Evolutionary conservation across 2,888 invertebrate genomes (phyloP), one percentile per base, ranked within the genome.

Genomic region (Caenorhabditis sp.): DNA sequence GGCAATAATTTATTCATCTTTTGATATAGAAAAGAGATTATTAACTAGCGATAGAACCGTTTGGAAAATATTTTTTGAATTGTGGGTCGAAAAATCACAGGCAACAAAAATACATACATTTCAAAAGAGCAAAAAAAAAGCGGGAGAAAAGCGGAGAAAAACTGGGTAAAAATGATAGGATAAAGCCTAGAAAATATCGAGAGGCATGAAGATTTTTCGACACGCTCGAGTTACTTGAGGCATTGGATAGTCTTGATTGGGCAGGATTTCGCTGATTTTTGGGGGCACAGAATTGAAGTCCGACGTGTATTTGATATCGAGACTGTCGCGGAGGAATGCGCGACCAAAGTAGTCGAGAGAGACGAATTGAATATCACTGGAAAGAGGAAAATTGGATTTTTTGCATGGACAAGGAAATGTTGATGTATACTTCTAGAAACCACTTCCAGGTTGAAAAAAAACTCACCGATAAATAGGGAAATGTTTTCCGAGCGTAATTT

Each of bases 311-410:
- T 77, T 76, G 21, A 66, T 54, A 63, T 86, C 85, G 23, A 85
- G 77, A 36, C 79, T 80, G 52, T 84, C 84, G 1, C 85, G 82
- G n/a, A 83, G 76, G 12, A 86, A 76, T 10, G 80, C 81, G 17
- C 82, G 69, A 0, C 83, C 83, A 59, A 83, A 86, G 0, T 72
- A 65, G 53, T 84, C 83, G 54, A 85, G 63, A 1, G 84, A 80
- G 1, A 83, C 78, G 70, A 86, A 86, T 58, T 78, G 77, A 57
- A 86, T 80, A 70, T 86, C 86, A 63, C 85, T 85, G 75, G 31
- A 26, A 31, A 21, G 3, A 58, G 2, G 26, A 58, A 31, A 21
- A 62, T 26, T n/a, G n/a, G n/a, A n/a, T n/a, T n/a, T n/a, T n/a
- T n/a, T n/a, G n/a, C n/a, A n/a, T n/a, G n/a, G n/a, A n/a, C n/a